phyloP scores from a whole-genome alignment of 2,888 invertebrate species.

The Chymomyza procnemis region DNA sequence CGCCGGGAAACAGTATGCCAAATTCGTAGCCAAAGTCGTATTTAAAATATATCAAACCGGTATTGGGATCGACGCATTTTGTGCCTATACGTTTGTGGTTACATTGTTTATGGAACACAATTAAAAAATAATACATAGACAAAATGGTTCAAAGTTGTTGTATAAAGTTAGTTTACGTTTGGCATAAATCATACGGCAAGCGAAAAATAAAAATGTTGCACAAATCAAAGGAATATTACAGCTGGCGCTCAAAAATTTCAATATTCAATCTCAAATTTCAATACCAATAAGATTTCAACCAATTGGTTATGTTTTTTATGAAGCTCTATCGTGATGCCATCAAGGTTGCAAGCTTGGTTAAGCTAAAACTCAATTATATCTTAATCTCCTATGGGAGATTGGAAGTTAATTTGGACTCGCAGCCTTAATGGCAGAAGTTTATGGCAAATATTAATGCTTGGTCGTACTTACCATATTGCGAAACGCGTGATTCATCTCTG shows the following conservation, averaged over 20 bases:
- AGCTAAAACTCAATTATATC: neutral
- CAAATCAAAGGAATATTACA: neutral
- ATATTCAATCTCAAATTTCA: constrained; percentile 39
- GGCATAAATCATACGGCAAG: neutral
- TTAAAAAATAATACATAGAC: neutral
- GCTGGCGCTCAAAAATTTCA: constrained; percentile 8
- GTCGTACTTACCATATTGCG: constrained; percentile 84
- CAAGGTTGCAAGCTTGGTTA: neutral
- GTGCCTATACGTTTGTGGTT: constrained; percentile 80
- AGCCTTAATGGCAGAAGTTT: neutral
- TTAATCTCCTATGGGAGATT: neutral
- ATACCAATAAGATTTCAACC: constrained; percentile 51
- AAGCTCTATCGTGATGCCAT: neutral
- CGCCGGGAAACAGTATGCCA: constrained; percentile 85
- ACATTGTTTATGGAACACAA: neutral
- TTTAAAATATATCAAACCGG: constrained; percentile 88
- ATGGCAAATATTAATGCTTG: neutral
- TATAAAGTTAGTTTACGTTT: constrained; percentile 21
- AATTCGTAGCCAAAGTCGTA: constrained; percentile 90
- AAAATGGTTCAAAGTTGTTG: neutral
- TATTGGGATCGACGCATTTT: constrained; percentile 87
- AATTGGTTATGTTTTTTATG: constrained; percentile 9
- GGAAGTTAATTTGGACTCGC: neutral
- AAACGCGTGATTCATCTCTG: constrained; percentile 84
- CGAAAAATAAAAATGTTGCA: neutral